Evolutionary conservation across 2,888 invertebrate genomes (phyloP), one percentile per base, ranked within the genome.

Genomic region (Dryobota labecula): DNA sequence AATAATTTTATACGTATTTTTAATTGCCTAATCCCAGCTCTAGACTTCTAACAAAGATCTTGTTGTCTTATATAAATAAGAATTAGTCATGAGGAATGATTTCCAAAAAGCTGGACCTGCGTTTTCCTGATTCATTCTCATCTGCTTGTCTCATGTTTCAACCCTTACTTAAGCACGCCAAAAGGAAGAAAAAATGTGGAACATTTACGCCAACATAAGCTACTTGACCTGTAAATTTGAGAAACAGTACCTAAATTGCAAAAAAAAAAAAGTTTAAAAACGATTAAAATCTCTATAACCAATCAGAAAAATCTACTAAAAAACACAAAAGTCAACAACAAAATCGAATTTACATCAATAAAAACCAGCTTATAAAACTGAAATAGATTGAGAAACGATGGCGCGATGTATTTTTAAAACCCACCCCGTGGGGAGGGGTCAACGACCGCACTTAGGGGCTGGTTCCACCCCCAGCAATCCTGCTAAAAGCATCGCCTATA

Each of bases 401-500:
- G 76, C 74, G 41, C 60, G 54, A 76, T 85, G 77, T 85, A 84
- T 84, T 85, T 84, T 85, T 80, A 82, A 85, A 82, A 76, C 62
- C 82, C 82, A 77, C 82, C 80, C 82, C 54, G 72, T 53, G 27
- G 79, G 84, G 84, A 69, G 85, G 81, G 85, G 77, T 85, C 85
- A 75, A 70, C 75, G 85, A 82, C 85, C 85, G 61, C 80, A 75
- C 76, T 79, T 67, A 74, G 77, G 78, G 79, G 78, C 24, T 66
- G 75, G 57, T 62, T 60, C 79, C 78, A 78, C 84, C 85, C 89
- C 89, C 71, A 64, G 86, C 91, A 92, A 92, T 92, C 88, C 88
- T 82, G 88, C 92, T 92, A 92, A 92, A 92, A 92, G 92, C 92
- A 88, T 92, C 76, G 86, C 86, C 87, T 90, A 88, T 90, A 78